Evolutionary conservation across 2,888 invertebrate species (phyloP), one percentile per base, ranked within the genome.

Genomic region (Ephialtes manifestator): DNA sequence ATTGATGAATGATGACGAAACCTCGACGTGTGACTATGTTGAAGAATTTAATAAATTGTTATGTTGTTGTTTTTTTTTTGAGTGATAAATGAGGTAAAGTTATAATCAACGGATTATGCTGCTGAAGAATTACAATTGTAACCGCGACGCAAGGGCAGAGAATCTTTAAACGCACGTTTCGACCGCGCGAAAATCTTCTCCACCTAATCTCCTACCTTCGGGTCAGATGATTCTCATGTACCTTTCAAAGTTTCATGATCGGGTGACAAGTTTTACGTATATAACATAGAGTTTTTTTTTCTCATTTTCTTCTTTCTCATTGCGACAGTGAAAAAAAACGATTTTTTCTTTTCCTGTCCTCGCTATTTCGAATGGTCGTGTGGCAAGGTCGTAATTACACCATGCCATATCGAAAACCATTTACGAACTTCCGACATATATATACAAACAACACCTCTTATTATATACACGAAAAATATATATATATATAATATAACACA

Each of bases 401-500:
- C 86, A 81, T 89, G 89, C 88, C 89, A 65, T 83, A 85, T 87
- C 88, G 88, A 89, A 88, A 90, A 91, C 86, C 90, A 90, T 89
- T 65, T 89, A 90, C 88, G 89, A 90, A 91, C 83, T 87, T 90
- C 90, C 88, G 90, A 90, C 91, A 93, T 92, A 91, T 94, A 94
- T 94, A 93, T 94, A 94, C 93, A 94, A 93, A 93, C 93, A 94
- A 94, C 93, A 93, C 93, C 92, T 93, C 89, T 90, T 91, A 92
- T 93, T 93, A 92, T 93, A 93, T 93, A 93, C 91, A 93, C 91
- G 90, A 92, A 90, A 83, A 90, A 92, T 89, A 91, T 90, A 91
- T 89, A 88, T 88, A 87, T 89, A 89, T 89, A 89, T 48, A 87
- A 84, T 81, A 58, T 76, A 83, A 89, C 79, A 78, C 86, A n/a